phyloP scores from a whole-genome alignment of 2,113 vertebrate genomes.

The Tamias sibiricus region DNA sequence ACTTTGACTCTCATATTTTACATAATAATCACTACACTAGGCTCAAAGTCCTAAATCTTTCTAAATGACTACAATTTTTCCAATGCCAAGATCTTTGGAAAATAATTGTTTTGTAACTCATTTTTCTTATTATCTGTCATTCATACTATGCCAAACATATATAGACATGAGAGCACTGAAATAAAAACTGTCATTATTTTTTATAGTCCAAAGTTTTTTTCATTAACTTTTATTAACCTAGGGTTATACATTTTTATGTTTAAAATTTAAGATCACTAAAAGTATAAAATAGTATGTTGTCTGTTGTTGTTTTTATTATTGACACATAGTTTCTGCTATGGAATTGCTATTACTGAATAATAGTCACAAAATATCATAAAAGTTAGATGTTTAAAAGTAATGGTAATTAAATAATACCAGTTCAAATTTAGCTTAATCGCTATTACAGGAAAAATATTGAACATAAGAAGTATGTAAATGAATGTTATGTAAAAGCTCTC shows the following conservation, averaged over 20 bases:
- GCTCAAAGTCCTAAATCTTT: conserved; percentile 1
- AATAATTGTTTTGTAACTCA: conserved; percentile 36
- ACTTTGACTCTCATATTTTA: conserved; percentile 44
- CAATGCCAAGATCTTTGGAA: neutral
- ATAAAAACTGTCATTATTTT: conserved; percentile 20
- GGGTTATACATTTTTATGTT: neutral
- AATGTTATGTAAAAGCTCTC: neutral
- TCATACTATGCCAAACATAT: neutral
- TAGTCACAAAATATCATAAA: neutral
- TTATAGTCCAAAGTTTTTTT: neutral
- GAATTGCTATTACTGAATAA: neutral
- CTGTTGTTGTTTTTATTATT: neutral
- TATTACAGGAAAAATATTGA: neutral
- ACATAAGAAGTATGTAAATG: neutral
- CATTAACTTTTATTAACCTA: conserved; percentile 21
- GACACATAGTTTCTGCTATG: neutral
- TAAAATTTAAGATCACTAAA: neutral
- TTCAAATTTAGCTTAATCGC: neutral
- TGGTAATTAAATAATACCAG: neutral
- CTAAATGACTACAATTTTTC: neutral
- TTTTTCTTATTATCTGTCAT: neutral
- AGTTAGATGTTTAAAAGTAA: neutral
- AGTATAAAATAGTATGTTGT: neutral
- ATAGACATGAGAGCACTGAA: neutral
- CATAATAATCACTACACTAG: neutral